Conservation (phyloP, 2,797 vertebrate genomes). For the Poeciliopsis paucimaculata region DNA sequence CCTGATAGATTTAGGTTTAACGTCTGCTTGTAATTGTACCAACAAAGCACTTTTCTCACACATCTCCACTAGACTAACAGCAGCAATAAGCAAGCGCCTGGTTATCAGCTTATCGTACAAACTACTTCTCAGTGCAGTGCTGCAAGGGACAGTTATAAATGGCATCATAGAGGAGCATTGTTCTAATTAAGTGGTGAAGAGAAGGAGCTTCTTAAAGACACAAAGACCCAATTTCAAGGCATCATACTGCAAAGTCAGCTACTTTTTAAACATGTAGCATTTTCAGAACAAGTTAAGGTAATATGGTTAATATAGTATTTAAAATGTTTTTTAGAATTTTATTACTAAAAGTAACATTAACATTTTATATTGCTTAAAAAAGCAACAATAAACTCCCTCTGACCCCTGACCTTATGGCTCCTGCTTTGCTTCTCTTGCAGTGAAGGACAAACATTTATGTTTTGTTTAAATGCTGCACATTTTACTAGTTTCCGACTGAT, state of each 20-base stretch:
- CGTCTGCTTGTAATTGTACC: neutral
- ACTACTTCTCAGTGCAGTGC: neutral
- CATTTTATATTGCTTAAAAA: neutral
- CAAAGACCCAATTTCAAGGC: no score
- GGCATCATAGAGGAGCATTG: no score
- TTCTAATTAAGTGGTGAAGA: no score
- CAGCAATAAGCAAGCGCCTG: no score
- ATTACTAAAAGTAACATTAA: neutral
- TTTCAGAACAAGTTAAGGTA: no score
- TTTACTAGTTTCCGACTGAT: neutral
- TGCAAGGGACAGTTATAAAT: no score
- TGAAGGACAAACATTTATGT: neutral
- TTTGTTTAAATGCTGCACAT: neutral
- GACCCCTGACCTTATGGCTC: neutral
- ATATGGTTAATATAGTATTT: no score
- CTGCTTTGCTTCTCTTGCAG: neutral
- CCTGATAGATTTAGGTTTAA: neutral
- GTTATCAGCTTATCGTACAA: neutral
- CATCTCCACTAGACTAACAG: neutral
- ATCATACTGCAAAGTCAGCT: no score
- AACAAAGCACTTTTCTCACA: neutral
- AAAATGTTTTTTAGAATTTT: neutral
- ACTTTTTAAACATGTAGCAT: no score
- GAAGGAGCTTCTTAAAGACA: no score
- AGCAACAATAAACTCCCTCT: neutral